Conservation (phyloP, 2,797 vertebrate species). For the Bradypodion pumilum region DNA sequence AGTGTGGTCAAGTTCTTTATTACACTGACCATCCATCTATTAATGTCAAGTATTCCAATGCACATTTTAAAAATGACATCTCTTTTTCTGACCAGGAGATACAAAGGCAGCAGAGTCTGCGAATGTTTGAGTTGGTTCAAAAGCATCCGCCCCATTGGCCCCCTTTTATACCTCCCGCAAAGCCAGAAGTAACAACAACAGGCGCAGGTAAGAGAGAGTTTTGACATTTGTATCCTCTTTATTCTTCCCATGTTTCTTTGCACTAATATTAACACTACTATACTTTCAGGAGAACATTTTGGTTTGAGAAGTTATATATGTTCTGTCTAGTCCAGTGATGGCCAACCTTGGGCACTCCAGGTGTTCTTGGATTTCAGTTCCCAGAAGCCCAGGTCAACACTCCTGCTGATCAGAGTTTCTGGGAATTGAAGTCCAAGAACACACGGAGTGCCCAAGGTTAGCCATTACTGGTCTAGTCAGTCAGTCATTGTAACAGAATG, state of each 20-base stretch:
- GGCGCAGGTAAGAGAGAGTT: slow-evolving; percentile 88
- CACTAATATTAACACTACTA: too few species aligned
- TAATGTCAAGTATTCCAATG: neutral
- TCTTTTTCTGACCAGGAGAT: slow-evolving; percentile 77
- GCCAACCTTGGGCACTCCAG: too few species aligned
- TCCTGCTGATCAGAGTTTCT: too few species aligned
- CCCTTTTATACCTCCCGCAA: slow-evolving; percentile 84
- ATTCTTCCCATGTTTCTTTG: too few species aligned
- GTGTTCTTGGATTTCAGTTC: too few species aligned
- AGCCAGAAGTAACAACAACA: slow-evolving; percentile 87
- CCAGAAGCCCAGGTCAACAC: too few species aligned
- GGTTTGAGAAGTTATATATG: neutral
- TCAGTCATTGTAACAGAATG: too few species aligned
- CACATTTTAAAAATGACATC: neutral
- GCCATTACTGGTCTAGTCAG: too few species aligned
- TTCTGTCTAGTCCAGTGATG: too few species aligned
- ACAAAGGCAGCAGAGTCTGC: slow-evolving; percentile 80
- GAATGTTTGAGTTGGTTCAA: slow-evolving; percentile 89
- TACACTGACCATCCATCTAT: neutral
- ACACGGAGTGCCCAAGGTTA: too few species aligned
- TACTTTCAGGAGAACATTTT: neutral
- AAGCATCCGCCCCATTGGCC: slow-evolving; percentile 88
- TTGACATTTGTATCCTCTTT: neutral
- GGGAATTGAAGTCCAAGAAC: too few species aligned
- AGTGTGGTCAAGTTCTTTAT: neutral